These are phyloP conservation scores for Ditula angustiorana DNA, from an alignment of 2,888 invertebrate genomes.

Conservation along the genomic window DNA sequence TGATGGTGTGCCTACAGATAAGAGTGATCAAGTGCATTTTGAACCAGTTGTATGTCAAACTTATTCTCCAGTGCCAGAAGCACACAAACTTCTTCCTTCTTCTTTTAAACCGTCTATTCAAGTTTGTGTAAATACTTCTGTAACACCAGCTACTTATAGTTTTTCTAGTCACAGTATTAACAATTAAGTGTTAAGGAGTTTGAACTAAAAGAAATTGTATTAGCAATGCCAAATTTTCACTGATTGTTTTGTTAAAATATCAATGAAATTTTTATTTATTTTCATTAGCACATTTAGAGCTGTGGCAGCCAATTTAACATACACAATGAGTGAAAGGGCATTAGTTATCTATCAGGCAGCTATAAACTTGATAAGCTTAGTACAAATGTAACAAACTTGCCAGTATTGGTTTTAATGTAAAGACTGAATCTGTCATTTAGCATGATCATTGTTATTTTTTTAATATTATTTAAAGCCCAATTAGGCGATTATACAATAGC, in stretches of 20 bases:
- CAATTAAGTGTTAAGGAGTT: constrained; percentile 61
- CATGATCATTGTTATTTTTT: constrained; percentile 73
- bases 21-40: constrained; percentile 79
- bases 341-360: constrained; percentile 61
- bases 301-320: constrained; percentile 2
- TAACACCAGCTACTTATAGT: constrained; percentile 83
- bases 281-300: neutral
- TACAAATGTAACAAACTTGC: constrained; percentile 85
- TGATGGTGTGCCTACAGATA: constrained; percentile 82
- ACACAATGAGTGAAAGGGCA: constrained; percentile 73
- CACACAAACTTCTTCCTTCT: constrained; percentile 81
- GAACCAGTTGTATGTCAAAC: constrained; percentile 74
- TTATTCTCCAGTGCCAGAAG: constrained; percentile 81
- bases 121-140: constrained; percentile 83
- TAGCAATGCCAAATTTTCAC: constrained; percentile 68
- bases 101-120: constrained; percentile 83
- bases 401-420: constrained; percentile 84
- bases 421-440: constrained; percentile 83
- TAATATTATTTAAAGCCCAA: constrained; percentile 53
- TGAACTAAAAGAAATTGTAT: constrained; percentile 40
- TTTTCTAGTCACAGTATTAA: constrained; percentile 85
- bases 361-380: constrained; percentile 76
- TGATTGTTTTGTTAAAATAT: constrained; percentile 52
- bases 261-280: constrained; percentile 15
- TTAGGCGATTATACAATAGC: constrained; percentile 52